Evolutionary conservation across 2,797 vertebrate genomes (phyloP), one percentile per base, ranked within the genome.

Genomic region (Rhodeus uyekii): DNA sequence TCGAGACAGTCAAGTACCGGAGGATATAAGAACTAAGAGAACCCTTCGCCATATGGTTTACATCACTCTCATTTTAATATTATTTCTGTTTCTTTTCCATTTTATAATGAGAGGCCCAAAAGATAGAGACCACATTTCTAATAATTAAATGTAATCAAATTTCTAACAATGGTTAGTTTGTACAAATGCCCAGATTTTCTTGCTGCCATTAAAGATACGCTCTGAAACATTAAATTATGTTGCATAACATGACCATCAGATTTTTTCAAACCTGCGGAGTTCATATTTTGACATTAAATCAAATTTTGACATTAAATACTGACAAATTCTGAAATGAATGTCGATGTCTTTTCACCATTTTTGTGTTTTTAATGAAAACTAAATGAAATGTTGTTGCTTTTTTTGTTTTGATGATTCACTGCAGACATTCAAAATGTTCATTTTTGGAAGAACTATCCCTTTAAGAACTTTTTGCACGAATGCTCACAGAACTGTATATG

Each of bases 1-100:
- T 82, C 36, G 42, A 74, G 29, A 79, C 48, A 63, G 71, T 83
- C 42, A 55, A 58, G 50, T 34, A 78, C n/a, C 46, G 6, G 76
- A 1, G 9, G n/a, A 67, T 42, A n/a, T 58, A 22, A 55, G n/a
- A 61, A 53, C 29, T 78, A 5, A 55, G 46, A 63, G 46, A 63
- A 67, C 13, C 3, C 63, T 64, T 39, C 1, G 19, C 36, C 77
- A 79, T 58, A 39, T 79, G 77, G 64, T 80, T 69, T 60, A 71
- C 53, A 60, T 71, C 27, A 71, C 14, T 5, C 27, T 44, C 27
- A 18, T 79, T 79, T 69, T 44, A 44, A 44, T 42, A 55, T 60
- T 19, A 44, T 69, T 46, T n/a, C 65, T 39, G 8, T 18, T 39
- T 38, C 18, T 8, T 53, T 78, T 29, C 3, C 10, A 2, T 68